These are phyloP conservation scores for Botrylloides violaceus DNA, from an alignment of 23 tunicate genomes.

Conservation along the genomic window DNA sequence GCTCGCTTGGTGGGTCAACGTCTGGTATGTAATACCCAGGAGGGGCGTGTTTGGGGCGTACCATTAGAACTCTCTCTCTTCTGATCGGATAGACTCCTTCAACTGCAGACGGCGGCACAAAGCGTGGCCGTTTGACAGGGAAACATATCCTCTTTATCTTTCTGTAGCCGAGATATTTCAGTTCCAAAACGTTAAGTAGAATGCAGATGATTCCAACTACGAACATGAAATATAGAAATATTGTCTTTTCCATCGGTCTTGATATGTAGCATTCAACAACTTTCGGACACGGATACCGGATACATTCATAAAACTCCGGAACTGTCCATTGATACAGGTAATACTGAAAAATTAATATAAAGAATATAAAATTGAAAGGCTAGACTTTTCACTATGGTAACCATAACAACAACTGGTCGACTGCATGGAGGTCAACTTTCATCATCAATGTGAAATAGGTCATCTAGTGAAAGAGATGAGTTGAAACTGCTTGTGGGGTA, in stretches of 20 bases:
- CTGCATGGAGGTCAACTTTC: too few relatives aligned
- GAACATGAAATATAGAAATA: slow-evolving; percentile 89
- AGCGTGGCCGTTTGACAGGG: background rate
- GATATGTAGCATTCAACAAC: slow-evolving; percentile 84
- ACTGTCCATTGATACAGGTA: slow-evolving; percentile 60
- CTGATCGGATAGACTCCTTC: slow-evolving; percentile 30
- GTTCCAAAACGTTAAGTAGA: slow-evolving; percentile 51
- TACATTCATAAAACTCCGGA: slow-evolving; percentile 50
- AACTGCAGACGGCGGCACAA: slow-evolving; percentile 17
- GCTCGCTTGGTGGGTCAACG: slow-evolving; percentile 61
- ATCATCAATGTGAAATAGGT: too few relatives aligned
- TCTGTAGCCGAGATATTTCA: slow-evolving; percentile 40
- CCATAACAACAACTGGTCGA: too few relatives aligned
- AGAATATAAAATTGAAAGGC: too few relatives aligned
- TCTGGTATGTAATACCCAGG: slow-evolving; percentile 88
- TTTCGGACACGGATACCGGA: slow-evolving; percentile 60
- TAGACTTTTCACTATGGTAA: too few relatives aligned
- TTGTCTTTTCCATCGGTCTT: slow-evolving; percentile 78
- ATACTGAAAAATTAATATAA: slow-evolving; percentile 37
- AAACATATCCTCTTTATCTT: slow-evolving; percentile 34
- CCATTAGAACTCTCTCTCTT: slow-evolving; percentile 27
- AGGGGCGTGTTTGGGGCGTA: slow-evolving; percentile 29
- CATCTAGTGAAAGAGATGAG: too few relatives aligned
- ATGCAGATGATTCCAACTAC: slow-evolving; percentile 58
- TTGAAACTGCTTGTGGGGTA: too few relatives aligned